Evolutionary conservation across 2,113 vertebrate genomes (phyloP).

Genomic region (Calidris pygmaea): DNA sequence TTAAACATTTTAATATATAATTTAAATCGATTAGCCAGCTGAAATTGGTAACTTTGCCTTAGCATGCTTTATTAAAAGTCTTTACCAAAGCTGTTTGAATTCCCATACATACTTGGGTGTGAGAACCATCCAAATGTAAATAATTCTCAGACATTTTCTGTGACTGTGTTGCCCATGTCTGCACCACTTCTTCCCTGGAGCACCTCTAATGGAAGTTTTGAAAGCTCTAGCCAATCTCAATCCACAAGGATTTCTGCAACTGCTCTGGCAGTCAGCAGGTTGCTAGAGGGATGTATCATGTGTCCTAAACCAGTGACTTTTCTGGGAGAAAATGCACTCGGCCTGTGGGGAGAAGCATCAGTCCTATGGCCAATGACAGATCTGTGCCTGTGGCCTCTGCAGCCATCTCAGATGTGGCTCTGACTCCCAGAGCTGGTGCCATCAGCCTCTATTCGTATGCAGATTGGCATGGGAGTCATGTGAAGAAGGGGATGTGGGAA

Average conservation of each 20-base stretch:
- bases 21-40: not conserved
- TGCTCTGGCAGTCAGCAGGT: not conserved
- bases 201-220: not conserved
- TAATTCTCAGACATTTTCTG: not conserved
- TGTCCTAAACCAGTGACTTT: not conserved
- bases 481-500: not conserved
- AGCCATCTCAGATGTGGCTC: not conserved
- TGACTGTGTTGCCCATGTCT: not conserved
- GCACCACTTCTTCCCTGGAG: too few species aligned
- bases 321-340: not conserved
- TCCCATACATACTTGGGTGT: not conserved
- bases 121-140: not conserved
- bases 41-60: not conserved
- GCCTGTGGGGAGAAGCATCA: fast-evolving
- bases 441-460: not conserved
- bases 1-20: not conserved
- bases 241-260: not conserved
- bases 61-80: not conserved
- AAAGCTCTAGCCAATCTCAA: not conserved
- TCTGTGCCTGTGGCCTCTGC: not conserved
- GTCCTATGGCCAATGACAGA: fast-evolving
- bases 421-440: not conserved
- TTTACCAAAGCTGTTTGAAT: not conserved
- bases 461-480: fast-evolving
- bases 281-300: not conserved